Base-by-base conservation (phyloP, 2,797 vertebrate genomes). In the Dromococcyx pavoninus region DNA sequence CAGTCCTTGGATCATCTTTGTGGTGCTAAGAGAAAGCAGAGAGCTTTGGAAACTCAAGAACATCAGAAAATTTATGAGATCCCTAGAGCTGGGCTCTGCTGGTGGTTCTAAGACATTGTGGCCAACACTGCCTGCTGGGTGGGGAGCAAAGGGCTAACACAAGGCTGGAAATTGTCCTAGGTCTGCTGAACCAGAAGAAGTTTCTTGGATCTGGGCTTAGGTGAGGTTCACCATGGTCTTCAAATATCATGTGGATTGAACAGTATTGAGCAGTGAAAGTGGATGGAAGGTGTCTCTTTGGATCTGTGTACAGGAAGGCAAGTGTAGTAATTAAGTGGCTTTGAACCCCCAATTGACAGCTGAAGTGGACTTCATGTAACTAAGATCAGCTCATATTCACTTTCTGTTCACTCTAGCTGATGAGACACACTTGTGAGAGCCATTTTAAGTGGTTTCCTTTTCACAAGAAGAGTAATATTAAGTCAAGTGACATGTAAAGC, bases 351-450 rank as follows among this genome's bases (percentile, higher is more conserved):
- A 72, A 86, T 19, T 88, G 75, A 51, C 58, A 85, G 35, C 7
- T 92, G 62, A 74, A 88, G 74, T 72, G 67, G 84, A 69, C 85
- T 93, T 89, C 28, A 83, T 94, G 94, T 90, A 79, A 50, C 58
- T 88, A 66, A 80, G 80, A 84, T 88, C 53, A 56, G 86, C 60
- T 88, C 58, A 75, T 61, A 64, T 44, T 82, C 77, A 62, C 54
- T 85, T 78, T 77, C 66, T 84, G 35, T 53, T 92, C 77, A 75
- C 41, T 86, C 57, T 50, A 54, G 44, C 62, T 89, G 67, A 84
- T 82, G 56, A 94, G 78, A 65, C 79, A 67, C 41, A 46, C 66
- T 94, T 67, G 19, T 74, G 57, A 71, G 77, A 88, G 33, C 23
- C 56, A 41, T 84, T 83, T 87, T 13, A 72, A 95, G 77, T 57